Conservation (phyloP, 2,113 vertebrate species). For the Marmota flaviventris region DNA sequence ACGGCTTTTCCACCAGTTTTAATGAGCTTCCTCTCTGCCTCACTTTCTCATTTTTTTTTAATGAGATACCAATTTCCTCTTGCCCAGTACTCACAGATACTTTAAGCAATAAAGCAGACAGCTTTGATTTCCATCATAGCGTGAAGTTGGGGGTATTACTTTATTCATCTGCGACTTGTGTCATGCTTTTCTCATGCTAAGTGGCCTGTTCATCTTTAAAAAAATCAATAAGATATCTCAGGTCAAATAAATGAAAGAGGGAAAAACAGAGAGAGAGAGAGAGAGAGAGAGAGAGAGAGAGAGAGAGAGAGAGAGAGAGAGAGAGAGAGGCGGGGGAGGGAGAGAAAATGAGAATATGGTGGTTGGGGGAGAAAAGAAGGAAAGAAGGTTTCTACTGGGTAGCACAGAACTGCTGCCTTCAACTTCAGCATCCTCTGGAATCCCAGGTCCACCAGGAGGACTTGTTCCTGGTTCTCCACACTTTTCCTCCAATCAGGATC, state of each 20-base stretch:
- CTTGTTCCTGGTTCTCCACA: neutral
- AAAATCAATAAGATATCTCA: constrained; percentile 88
- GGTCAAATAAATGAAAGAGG: constrained; percentile 71
- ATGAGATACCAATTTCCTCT: constrained; percentile 90
- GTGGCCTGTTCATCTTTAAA: constrained; percentile 88
- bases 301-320: neutral
- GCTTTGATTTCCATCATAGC: constrained; percentile 87
- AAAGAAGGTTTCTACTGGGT: neutral
- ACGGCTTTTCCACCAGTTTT: constrained; percentile 84
- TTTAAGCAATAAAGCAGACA: constrained; percentile 87
- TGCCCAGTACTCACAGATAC: constrained; percentile 84
- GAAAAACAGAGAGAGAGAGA: neutral
- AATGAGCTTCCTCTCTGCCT: constrained; percentile 83
- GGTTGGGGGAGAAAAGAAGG: neutral
- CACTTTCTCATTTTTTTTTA: constrained; percentile 84
- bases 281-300: neutral
- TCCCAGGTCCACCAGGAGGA: neutral
- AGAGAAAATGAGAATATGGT: too few species aligned
- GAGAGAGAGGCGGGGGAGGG: neutral
- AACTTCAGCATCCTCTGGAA: constrained; percentile 39
- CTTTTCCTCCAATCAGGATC: neutral
- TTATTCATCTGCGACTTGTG: constrained; percentile 76
- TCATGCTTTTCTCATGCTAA: constrained; percentile 84
- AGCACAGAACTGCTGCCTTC: neutral
- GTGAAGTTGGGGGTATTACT: constrained; percentile 84